These are phyloP conservation scores for Hetaerina americana DNA, from an alignment of 1,140 invertebrate species.

Conservation along the genomic window DNA sequence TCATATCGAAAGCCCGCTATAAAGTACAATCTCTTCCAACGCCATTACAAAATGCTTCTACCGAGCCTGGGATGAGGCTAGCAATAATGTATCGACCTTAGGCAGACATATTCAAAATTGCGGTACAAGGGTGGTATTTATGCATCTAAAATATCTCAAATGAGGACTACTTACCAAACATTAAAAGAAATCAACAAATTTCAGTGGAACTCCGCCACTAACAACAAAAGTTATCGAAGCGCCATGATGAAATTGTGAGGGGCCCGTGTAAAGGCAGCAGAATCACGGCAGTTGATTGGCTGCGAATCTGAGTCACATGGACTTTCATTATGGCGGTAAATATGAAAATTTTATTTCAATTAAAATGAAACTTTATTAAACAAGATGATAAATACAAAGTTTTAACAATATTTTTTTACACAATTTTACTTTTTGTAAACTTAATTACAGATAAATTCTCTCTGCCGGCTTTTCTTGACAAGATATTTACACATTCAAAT, in stretches of 20 bases:
- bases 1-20: background rate
- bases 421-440: slow-evolving; percentile 30
- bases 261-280: background rate
- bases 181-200: background rate
- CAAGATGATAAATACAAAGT: background rate
- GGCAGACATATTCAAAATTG: background rate
- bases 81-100: background rate
- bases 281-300: background rate
- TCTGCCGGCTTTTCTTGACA: slow-evolving; percentile 53
- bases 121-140: too few relatives aligned
- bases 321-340: background rate
- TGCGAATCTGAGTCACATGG: background rate
- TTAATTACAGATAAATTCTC: slow-evolving; percentile 54
- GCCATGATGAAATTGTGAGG: background rate
- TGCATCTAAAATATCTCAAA: too few relatives aligned
- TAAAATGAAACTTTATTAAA: background rate
- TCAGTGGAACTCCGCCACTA: background rate
- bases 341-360: background rate
- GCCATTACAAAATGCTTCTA: background rate
- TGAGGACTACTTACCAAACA: background rate
- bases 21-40: background rate
- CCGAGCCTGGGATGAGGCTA: background rate
- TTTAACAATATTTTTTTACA: too few relatives aligned
- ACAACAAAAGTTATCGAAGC: background rate
- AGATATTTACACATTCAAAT: slow-evolving; percentile 45